phyloP scores from a whole-genome alignment of 2,797 vertebrate species.

The Phataginus tetradactyla region DNA sequence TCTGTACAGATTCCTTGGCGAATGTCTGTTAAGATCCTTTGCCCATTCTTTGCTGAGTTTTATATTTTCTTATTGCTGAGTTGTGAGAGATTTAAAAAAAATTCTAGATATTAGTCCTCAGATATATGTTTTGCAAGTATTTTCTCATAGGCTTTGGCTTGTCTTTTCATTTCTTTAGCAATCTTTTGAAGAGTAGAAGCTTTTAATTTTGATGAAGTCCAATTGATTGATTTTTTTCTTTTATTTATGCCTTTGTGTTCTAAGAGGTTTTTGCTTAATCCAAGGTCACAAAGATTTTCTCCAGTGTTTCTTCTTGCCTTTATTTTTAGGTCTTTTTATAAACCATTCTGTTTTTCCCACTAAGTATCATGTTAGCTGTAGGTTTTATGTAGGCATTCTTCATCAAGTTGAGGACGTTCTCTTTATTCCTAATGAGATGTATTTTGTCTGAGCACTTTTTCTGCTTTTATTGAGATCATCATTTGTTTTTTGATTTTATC shows the following conservation, averaged over 20 bases:
- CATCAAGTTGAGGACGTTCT: background rate
- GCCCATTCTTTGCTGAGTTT: background rate
- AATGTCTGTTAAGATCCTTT: background rate
- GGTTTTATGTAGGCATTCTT: background rate
- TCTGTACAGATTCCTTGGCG: background rate
- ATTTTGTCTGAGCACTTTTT: background rate
- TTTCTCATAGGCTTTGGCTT: background rate
- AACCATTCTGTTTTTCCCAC: background rate
- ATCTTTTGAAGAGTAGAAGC: background rate
- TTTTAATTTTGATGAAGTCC: background rate
- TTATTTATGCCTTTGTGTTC: background rate
- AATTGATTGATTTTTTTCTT: background rate
- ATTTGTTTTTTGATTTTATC: background rate
- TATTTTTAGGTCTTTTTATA: background rate
- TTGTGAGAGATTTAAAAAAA: background rate
- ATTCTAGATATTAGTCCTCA: background rate
- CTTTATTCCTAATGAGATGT: background rate
- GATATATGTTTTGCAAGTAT: background rate
- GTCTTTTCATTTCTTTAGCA: background rate
- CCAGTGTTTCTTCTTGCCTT: background rate
- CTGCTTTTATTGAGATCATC: background rate
- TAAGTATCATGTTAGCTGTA: background rate
- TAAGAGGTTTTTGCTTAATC: background rate
- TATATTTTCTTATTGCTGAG: background rate
- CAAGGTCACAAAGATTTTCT: background rate